Evolutionary conservation across 2,888 invertebrate species (phyloP).

Genomic region (Bellardia pandia): DNA sequence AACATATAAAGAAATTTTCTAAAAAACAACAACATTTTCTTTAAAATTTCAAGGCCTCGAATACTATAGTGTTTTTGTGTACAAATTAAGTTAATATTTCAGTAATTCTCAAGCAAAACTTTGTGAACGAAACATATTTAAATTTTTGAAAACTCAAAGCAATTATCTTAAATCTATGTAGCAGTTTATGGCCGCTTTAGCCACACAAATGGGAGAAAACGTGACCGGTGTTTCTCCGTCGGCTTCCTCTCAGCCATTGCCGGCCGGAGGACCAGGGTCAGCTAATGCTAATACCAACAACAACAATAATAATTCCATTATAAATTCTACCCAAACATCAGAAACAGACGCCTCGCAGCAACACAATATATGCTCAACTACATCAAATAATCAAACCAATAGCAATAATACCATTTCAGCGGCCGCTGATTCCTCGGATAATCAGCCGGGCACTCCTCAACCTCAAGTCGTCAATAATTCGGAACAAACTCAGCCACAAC

Average conservation of each 20-base stretch:
- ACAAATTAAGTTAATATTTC: neutral
- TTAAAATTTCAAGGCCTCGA: neutral
- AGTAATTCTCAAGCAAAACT: neutral
- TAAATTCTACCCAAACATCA: constrained; percentile 53
- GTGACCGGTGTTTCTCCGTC: constrained; percentile 62
- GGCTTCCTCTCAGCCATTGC: constrained; percentile 37
- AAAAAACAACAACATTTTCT: constrained; percentile 42
- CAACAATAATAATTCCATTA: constrained; percentile 61
- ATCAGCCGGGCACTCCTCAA: constrained; percentile 84
- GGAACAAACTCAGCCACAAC: constrained; percentile 1
- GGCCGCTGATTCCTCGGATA: constrained; percentile 91
- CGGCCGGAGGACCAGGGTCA: constrained; percentile 57
- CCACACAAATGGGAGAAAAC: constrained; percentile 81
- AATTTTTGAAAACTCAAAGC: too few relatives aligned
- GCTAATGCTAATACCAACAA: constrained; percentile 68
- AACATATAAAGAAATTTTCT: neutral
- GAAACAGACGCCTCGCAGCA: constrained; percentile 6
- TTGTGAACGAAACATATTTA: too few relatives aligned
- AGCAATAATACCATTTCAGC: constrained; percentile 86
- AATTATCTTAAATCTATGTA: constrained; percentile 72
- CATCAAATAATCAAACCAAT: constrained; percentile 64
- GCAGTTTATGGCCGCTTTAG: constrained; percentile 80
- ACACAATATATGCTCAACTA: constrained; percentile 56
- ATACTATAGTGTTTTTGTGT: neutral
- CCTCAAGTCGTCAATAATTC: constrained; percentile 75